Evolutionary conservation across 1,140 invertebrate species (phyloP).

Genomic region (Ips nitidus): DNA sequence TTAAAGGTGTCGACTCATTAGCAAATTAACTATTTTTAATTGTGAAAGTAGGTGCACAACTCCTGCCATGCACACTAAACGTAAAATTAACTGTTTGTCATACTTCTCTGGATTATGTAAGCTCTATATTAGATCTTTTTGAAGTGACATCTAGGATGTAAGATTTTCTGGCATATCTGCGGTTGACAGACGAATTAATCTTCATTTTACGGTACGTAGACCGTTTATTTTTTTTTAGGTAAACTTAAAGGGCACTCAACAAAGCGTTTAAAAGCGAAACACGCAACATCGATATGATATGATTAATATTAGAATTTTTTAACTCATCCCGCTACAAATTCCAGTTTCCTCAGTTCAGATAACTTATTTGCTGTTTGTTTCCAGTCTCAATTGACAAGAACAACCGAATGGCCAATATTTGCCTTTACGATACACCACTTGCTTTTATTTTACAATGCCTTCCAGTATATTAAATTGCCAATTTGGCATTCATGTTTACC

Average conservation of each 20-base stretch:
- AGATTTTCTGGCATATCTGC: slow-evolving; percentile 6
- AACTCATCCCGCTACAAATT: neutral
- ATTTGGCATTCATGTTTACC: slow-evolving; percentile 6
- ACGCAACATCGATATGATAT: neutral
- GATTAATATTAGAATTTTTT: neutral
- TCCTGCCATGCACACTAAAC: too few relatives aligned
- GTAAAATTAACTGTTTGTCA: too few relatives aligned
- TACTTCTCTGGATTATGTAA: too few relatives aligned
- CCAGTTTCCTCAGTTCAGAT: neutral
- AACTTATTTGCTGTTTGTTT: slow-evolving; percentile 5
- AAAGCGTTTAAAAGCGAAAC: neutral
- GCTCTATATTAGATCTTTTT: too few relatives aligned
- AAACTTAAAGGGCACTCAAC: neutral
- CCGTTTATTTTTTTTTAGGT: neutral
- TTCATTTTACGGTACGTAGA: neutral
- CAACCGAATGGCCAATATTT: slow-evolving; percentile 7
- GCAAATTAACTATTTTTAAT: neutral
- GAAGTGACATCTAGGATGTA: too few relatives aligned
- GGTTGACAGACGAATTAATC: slow-evolving; percentile 11
- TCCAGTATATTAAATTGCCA: slow-evolving; percentile 1
- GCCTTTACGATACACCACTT: slow-evolving; percentile 1
- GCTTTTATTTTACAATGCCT: slow-evolving; percentile 3
- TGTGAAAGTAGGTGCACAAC: too few relatives aligned
- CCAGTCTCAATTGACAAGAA: neutral
- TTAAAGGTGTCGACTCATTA: neutral